These are phyloP conservation scores for Heliopora coerulea DNA, from an alignment of 92 coral and sea anemone species.

Conservation along the genomic window DNA sequence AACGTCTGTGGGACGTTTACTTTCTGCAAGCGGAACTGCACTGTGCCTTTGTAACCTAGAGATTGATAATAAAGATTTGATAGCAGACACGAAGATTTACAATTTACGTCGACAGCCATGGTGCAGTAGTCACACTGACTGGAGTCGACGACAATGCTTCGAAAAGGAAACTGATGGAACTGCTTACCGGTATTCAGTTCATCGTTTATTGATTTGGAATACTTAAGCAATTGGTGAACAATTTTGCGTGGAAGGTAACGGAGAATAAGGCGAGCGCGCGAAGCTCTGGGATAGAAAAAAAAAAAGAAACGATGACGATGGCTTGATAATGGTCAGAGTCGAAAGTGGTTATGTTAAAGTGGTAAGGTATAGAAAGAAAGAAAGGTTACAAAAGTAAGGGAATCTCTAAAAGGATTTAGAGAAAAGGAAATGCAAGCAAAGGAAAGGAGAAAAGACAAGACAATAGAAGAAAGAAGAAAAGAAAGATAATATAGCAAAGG, in stretches of 20 bases:
- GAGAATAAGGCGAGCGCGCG: conserved; percentile 79
- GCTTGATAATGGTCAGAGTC: too few relatives aligned
- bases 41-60: conserved; percentile 65
- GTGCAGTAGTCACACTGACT: too few relatives aligned
- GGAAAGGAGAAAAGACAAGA: not conserved
- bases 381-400: too few relatives aligned
- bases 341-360: too few relatives aligned
- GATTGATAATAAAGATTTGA: not conserved
- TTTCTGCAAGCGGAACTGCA: conserved; percentile 69
- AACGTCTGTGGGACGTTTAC: conserved; percentile 71
- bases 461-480: not conserved
- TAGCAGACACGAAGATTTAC: too few relatives aligned
- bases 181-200: conserved; percentile 66
- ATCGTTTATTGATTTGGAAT: conserved; percentile 75
- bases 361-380: too few relatives aligned
- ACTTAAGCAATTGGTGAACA: conserved; percentile 38
- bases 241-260: conserved; percentile 57
- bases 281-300: conserved; percentile 54
- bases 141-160: not conserved
- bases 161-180: not conserved
- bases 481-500: not conserved
- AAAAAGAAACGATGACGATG: not conserved
- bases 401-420: not conserved
- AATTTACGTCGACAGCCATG: too few relatives aligned
- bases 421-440: not conserved